Conservation (phyloP, 1,140 invertebrate species). For the Drosophila saltans region DNA sequence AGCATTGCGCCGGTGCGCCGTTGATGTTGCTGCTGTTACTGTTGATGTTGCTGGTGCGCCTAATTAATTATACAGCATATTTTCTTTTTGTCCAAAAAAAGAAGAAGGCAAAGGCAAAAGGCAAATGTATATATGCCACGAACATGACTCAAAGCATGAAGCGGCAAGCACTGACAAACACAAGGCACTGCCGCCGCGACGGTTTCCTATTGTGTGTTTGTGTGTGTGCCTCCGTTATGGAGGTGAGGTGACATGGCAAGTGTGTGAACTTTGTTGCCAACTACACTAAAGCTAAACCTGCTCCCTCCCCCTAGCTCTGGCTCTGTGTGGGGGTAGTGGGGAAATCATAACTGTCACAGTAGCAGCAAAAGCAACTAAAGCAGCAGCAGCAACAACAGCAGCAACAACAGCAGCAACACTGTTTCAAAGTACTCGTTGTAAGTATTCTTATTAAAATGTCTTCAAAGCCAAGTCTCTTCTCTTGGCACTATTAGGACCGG, state of each 20-base stretch:
- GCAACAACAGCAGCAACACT: background rate
- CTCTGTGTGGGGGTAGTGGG: constrained; percentile 25
- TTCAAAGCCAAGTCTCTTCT: constrained; percentile 21
- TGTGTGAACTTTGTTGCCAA: constrained; percentile 23
- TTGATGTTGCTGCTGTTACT: constrained; percentile 10
- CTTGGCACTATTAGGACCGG: constrained; percentile 29
- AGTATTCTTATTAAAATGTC: constrained; percentile 65
- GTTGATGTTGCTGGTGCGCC: constrained; percentile 23
- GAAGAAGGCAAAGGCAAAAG: constrained; percentile 9
- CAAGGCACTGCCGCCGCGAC: background rate
- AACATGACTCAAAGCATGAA: constrained; percentile 8
- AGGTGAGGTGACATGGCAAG: constrained; percentile 14
- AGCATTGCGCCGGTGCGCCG: constrained; percentile 22
- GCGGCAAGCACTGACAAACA: background rate
- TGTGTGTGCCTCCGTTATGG: background rate
- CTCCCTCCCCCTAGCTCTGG: background rate
- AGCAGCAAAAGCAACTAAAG: constrained; percentile 12
- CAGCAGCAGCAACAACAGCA: background rate
- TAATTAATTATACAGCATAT: constrained; percentile 55
- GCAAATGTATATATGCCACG: constrained; percentile 3
- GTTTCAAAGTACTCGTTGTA: constrained; percentile 12
- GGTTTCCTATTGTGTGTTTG: background rate
- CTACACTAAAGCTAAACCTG: background rate
- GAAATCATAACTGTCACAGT: constrained; percentile 60
- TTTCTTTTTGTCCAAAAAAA: constrained; percentile 14